Conservation (phyloP, 2,113 vertebrate genomes). For the Hemibagrus wyckioides region DNA sequence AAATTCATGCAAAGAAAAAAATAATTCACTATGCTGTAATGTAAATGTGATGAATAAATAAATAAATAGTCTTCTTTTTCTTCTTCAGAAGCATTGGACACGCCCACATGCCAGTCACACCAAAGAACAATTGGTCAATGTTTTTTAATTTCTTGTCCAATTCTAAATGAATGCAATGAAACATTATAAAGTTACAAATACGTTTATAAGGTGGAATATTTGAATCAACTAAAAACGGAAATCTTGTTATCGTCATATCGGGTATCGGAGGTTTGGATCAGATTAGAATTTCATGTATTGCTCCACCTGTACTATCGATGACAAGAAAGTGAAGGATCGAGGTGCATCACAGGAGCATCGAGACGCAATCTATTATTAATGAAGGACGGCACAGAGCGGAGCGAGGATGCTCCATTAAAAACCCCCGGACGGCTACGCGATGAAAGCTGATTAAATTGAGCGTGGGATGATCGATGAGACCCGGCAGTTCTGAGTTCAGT, state of each 20-base stretch:
- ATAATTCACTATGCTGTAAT: no score
- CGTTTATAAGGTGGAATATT: not conserved
- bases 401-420: not conserved
- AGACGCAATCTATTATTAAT: constrained; percentile 44
- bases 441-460: constrained; percentile 45
- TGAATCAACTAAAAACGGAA: not conserved
- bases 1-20: no score
- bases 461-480: constrained; percentile 23
- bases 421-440: not conserved
- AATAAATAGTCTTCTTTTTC: no score
- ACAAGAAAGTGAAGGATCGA: constrained; percentile 27
- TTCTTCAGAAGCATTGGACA: not conserved
- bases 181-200: not conserved
- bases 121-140: not conserved
- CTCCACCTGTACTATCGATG: not conserved
- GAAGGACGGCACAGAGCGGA: not conserved
- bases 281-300: not conserved
- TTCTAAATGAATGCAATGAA: not conserved
- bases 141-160: not conserved
- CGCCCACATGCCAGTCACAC: not conserved
- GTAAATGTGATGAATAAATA: no score
- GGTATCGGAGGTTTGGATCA: not conserved
- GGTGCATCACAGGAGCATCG: constrained; percentile 27
- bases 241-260: not conserved
- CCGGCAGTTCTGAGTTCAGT: constrained; percentile 3